Base-by-base conservation (phyloP, 2,113 vertebrate species). In the Rhea americana region DNA sequence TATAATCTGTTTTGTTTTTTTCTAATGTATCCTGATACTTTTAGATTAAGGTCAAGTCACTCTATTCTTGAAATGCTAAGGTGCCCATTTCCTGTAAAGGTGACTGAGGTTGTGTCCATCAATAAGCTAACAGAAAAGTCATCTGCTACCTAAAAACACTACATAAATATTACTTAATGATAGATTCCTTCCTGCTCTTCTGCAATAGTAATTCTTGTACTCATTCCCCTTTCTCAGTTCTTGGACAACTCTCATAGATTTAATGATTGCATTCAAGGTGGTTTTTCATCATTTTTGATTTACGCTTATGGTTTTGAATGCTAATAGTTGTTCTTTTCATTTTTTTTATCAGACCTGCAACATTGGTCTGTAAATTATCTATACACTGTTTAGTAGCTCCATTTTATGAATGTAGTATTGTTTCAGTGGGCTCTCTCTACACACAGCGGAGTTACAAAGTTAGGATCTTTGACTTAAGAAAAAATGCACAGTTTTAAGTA, bases 1-100 rank as follows among this genome's bases (percentile, higher is more conserved):
- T 96, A 93, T 89, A 95, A 93, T 91, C 39, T 96, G 73, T 72
- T 73, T 88, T 70, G 25, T 95, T 74, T 91, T 90, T 90, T 68
- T 76, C 14, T 41, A 63, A 82, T 77, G 47, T 91, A 35, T 96
- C 74, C 48, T 91, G 81, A 84, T 93, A 80, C 26, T 78, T 93
- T 91, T 92, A 94, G n/a, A 26, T 51, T 91, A 87, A 89, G 59
- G 48, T 81, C 76, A 85, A 74, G 71, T 94, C 82, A 94, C 68
- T 92, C 90, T 71, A 90, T 90, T 87, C 67, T 96, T 93, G 47
- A 95, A 96, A 91, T 94, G 56, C 78, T 80, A 76, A 79, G 58
- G 90, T 93, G 55, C 16, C 41, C 32, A 5, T 92, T 95, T 94
- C 32, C 82, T 93, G n/a, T 70, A 81, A 5, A 68, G 61, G 61